Base-by-base conservation (phyloP, 2,888 invertebrate genomes). In the Acronicta psi region DNA sequence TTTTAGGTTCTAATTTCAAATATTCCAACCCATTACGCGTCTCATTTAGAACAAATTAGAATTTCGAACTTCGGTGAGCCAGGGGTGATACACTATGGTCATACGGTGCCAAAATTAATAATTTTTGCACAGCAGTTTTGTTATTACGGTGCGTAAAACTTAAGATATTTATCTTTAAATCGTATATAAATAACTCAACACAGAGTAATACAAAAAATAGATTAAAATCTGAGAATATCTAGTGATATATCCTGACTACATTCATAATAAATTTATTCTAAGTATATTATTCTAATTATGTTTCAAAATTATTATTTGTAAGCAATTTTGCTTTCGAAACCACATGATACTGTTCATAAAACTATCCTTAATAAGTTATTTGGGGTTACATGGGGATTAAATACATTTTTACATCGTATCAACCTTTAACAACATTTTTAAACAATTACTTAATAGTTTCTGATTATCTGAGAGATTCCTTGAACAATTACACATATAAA, bases 391-490 rank as follows among this genome's bases (percentile, higher is more conserved):
- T 82, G 77, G 74, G 84, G 89, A 87, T 87, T 91, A 92, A 85
- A 92, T 91, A 91, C 84, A 89, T 86, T 88, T 85, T 84, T 87
- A 86, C 78, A 80, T 77, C 83, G 85, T 82, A 86, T 82, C 83
- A 92, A 92, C 85, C 85, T 74, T 92, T 81, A 92, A 93, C 91
- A 93, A 92, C 89, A 84, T 83, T 85, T 69, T 87, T 80, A 81
- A 85, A 89, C 85, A 84, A 81, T 84, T 82, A 72, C 60, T 73
- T 73, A 75, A 46, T 64, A 57, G 42, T 52, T 44, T 72, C 67
- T 43, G 65, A 68, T 45, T 63, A 64, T 59, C 64, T 71, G 60
- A 63, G 47, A 59, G 57, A 69, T 59, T 63, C 47, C 31, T 66
- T 71, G 63, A 59, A 71, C 59, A 29, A 29, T 29, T 29, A 69